These are phyloP conservation scores for Heteropelma amictum DNA, from an alignment of 2,888 invertebrate genomes.

Conservation along the genomic window DNA sequence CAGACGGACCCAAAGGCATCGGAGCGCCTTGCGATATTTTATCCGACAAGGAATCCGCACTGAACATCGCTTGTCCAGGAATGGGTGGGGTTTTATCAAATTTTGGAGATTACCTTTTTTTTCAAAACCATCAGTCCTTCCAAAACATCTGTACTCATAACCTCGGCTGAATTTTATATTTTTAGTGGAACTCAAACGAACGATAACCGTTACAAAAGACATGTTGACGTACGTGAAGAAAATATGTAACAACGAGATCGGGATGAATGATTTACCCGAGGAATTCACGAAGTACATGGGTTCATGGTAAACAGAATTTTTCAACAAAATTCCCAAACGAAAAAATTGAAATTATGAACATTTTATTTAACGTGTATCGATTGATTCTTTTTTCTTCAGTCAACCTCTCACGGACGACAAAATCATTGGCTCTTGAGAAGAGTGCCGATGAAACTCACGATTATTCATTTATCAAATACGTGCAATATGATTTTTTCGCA, in stretches of 20 bases:
- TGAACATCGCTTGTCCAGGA: slow-evolving; percentile 50
- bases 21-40: slow-evolving; percentile 27
- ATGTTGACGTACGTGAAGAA: slow-evolving; percentile 57
- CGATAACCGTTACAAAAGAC: slow-evolving; percentile 55
- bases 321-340: too few species aligned
- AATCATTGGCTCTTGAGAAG: too few species aligned
- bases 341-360: too few species aligned
- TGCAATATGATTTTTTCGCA: too few species aligned
- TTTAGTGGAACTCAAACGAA: slow-evolving; percentile 56
- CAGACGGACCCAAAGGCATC: slow-evolving; percentile 28
- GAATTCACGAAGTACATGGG: slow-evolving; percentile 30
- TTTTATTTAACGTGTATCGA: too few species aligned
- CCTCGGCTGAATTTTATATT: background rate
- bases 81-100: slow-evolving; percentile 46
- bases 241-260: slow-evolving; percentile 57
- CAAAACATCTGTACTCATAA: background rate
- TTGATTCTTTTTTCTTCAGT: too few species aligned
- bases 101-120: background rate
- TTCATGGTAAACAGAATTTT: background rate
- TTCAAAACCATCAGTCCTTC: too few species aligned
- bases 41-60: slow-evolving; percentile 10
- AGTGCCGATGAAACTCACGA: too few species aligned
- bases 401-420: too few species aligned
- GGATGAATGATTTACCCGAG: slow-evolving; percentile 46
- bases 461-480: background rate